Percentiles rank a stretch among this genome's conserved stretches.
Conservation (phyloP, 2,888 invertebrate genomes). For the Nomada goodeniana region DNA sequence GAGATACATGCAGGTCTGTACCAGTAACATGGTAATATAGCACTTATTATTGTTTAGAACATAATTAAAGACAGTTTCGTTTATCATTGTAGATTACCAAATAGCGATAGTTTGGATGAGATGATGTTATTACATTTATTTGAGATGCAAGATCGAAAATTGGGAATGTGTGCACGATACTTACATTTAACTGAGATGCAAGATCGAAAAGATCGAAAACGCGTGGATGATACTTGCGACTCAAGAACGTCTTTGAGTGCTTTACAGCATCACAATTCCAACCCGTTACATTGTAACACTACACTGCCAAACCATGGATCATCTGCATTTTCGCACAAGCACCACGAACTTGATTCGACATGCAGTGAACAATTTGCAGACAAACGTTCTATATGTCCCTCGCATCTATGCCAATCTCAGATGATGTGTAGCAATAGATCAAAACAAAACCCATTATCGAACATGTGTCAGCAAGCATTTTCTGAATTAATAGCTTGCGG, state of each 20-base stretch:
- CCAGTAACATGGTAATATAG: background rate
- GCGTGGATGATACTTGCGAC: slow-evolving; percentile 73
- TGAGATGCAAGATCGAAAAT: slow-evolving; percentile 84
- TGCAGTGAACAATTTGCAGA: slow-evolving; percentile 67
- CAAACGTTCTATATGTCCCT: slow-evolving; percentile 55
- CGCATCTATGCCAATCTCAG: slow-evolving; percentile 60
- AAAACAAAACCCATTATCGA: slow-evolving; percentile 53
- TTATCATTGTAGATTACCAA: slow-evolving; percentile 61
- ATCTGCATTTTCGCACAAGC: slow-evolving; percentile 72
- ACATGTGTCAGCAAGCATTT: slow-evolving; percentile 56
- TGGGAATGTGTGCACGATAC: no score
- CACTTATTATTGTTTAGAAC: background rate
- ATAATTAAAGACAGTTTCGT: slow-evolving; percentile 10
- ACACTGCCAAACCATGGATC: slow-evolving; percentile 58
- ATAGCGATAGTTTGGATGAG: slow-evolving; percentile 84
- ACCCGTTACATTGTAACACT: slow-evolving; percentile 65
- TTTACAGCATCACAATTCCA: slow-evolving; percentile 72
- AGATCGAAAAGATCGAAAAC: slow-evolving; percentile 77
- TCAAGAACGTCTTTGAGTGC: slow-evolving; percentile 64
- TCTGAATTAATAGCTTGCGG: slow-evolving; percentile 61
- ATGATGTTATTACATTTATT: slow-evolving; percentile 87
- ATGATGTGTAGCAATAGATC: slow-evolving; percentile 47
- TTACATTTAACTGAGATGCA: slow-evolving; percentile 86
- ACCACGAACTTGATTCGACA: slow-evolving; percentile 72
- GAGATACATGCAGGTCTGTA: slow-evolving; percentile 55